Evolutionary conservation across 92 coral and sea anemone genomes (phyloP).

Genomic region (Scolanthus callimorphus): DNA sequence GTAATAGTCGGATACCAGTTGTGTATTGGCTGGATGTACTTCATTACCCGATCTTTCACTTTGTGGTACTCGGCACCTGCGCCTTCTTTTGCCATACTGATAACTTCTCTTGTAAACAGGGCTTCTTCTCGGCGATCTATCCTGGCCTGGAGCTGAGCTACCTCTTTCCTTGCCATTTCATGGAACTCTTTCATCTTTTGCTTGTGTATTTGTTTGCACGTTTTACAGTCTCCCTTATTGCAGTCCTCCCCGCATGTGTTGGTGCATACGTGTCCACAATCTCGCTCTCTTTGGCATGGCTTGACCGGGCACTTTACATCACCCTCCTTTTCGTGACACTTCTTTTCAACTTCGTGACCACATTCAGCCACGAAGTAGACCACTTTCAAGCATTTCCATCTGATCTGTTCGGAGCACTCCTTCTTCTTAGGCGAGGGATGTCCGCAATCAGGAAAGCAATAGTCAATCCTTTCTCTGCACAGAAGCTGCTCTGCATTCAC

Average conservation of each 20-base stretch:
- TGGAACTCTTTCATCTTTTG: conserved; percentile 30
- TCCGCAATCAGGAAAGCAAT: conserved; percentile 11
- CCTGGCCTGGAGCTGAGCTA: conserved; percentile 4
- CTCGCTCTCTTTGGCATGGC: conserved; percentile 17
- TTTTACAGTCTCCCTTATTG: conserved; percentile 27
- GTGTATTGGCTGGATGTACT: conserved; percentile 21
- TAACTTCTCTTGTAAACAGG: conserved; percentile 5
- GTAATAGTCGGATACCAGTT: conserved; percentile 27
- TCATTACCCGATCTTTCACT: conserved; percentile 17
- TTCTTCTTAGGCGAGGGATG: conserved; percentile 23
- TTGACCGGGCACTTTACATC: conserved; percentile 12
- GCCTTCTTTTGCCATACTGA: background rate
- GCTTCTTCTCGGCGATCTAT: conserved; percentile 3
- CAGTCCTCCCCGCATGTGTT: conserved; percentile 28
- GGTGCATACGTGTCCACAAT: conserved; percentile 26
- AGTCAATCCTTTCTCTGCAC: conserved; percentile 7
- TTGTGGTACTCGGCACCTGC: conserved; percentile 18
- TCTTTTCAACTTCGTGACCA: background rate
- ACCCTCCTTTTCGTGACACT: background rate
- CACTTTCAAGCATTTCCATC: conserved; percentile 6
- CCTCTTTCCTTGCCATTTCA: conserved; percentile 13
- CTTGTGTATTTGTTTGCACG: conserved; percentile 2
- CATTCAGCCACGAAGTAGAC: conserved; percentile 3
- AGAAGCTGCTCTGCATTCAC: background rate
- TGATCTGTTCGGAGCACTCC: conserved; percentile 16